These are phyloP conservation scores for Calliphora vomitoria DNA, from an alignment of 2,888 invertebrate genomes.

Conservation along the genomic window DNA sequence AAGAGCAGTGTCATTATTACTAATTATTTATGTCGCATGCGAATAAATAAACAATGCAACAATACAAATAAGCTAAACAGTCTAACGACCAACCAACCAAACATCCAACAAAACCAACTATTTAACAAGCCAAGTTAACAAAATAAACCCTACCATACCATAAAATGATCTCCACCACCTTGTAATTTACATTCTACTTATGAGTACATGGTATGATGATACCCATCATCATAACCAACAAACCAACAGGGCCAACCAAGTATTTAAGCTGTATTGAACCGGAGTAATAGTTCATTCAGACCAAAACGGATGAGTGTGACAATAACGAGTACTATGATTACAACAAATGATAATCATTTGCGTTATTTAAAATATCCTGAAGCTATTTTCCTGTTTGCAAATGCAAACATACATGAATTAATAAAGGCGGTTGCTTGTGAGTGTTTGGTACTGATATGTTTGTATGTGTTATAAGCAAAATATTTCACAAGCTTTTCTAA, in stretches of 20 bases:
- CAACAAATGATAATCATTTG: slow-evolving; percentile 66
- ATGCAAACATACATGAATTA: slow-evolving; percentile 8
- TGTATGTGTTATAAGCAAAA: slow-evolving; percentile 13
- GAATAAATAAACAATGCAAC: slow-evolving; percentile 55
- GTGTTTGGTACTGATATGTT: not conserved
- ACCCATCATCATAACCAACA: slow-evolving; percentile 18
- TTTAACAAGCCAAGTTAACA: slow-evolving; percentile 43
- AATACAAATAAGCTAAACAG: slow-evolving; percentile 13
- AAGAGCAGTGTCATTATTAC: slow-evolving; percentile 57
- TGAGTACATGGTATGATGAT: slow-evolving; percentile 7
- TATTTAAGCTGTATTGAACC: slow-evolving; percentile 46
- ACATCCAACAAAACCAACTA: slow-evolving; percentile 26
- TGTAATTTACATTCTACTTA: not conserved
- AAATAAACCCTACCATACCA: slow-evolving; percentile 4
- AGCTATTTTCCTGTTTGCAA: slow-evolving; percentile 62
- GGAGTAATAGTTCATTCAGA: slow-evolving; percentile 15
- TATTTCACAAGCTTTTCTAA: slow-evolving; percentile 27
- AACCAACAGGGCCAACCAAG: slow-evolving; percentile 7
- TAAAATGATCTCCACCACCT: not conserved
- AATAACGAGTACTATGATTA: slow-evolving; percentile 59
- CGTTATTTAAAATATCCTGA: slow-evolving; percentile 69
- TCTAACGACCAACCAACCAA: not conserved
- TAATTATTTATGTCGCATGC: slow-evolving; percentile 67
- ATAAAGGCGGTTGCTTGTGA: not conserved
- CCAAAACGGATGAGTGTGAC: slow-evolving; percentile 51